Percentiles rank a stretch among this genome's conserved stretches.
phyloP scores from a whole-genome alignment of 2,113 vertebrate genomes.

The Spizaetus ornatus region DNA sequence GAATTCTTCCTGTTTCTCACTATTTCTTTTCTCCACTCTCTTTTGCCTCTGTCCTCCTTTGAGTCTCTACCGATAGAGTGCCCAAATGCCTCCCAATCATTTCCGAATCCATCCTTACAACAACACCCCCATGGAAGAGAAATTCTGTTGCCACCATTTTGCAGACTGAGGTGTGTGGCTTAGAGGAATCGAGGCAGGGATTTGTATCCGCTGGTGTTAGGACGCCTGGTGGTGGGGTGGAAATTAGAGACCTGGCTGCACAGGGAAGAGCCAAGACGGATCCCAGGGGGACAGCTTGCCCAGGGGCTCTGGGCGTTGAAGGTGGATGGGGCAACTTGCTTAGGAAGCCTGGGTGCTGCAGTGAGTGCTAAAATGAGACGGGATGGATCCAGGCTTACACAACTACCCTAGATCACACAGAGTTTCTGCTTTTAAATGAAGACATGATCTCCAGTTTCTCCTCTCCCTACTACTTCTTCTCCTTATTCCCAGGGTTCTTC shows the following conservation, averaged over 20 bases:
- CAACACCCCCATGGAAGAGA: rapidly evolving
- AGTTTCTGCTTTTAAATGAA: not conserved
- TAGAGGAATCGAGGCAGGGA: not conserved
- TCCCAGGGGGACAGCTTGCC: not conserved
- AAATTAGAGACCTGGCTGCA: not conserved
- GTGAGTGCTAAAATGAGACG: not conserved
- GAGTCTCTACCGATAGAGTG: not conserved
- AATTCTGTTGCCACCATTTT: not conserved
- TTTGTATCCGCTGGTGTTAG: not conserved
- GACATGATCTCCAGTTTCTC: not conserved
- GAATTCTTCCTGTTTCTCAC: not conserved
- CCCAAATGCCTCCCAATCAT: not conserved
- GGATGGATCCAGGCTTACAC: not conserved
- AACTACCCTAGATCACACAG: not conserved
- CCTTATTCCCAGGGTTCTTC: not conserved
- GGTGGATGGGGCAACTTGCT: not conserved
- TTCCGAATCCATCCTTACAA: not conserved
- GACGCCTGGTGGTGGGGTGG: not conserved
- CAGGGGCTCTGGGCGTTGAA: not conserved
- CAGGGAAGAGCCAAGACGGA: not conserved
- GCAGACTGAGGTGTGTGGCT: not conserved
- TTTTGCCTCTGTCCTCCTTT: not conserved
- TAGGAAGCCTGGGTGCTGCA: not conserved
- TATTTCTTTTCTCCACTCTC: not conserved
- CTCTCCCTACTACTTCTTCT: not conserved